Base-by-base conservation (phyloP, 2,113 vertebrate species). In the Thymallus thymallus region DNA sequence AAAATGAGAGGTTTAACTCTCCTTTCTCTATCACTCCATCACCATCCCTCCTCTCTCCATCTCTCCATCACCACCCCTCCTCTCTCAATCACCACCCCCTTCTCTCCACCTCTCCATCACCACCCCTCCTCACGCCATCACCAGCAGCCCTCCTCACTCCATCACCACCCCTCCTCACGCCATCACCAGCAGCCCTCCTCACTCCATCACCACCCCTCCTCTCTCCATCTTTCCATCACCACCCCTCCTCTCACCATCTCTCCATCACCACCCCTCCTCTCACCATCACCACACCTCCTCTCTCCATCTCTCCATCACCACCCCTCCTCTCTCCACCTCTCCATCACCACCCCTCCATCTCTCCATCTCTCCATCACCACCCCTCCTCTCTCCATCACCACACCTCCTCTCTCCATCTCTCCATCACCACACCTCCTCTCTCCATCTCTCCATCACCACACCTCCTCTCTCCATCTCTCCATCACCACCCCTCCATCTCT, bases 1-100 rank as follows among this genome's bases (percentile, higher is more conserved):
- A 48, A 67, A 66, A 66, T 79, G 74, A 86, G 14, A 80, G 67
- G 68, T 70, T 72, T 65, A 71, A 76, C 58, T 58, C 51, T 63
- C 61, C 64, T 20, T 12, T 30, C 32, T 32, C 22, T 9, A 29
- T 2, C 73, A 74, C 9, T 60, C 74, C 76, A 74, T 64, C 74
- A 70, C 46, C 68, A 73, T 18, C n/a, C 72, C 22, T 32, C 62
- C 68, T 64, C 70, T 72, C n/a, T 69, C 60, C 55, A 73, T 74
- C 58, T 6, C 30, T 32, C 30, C 30, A 6, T 32, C 30, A 32
- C 5, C 30, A 32, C 5, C 30, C 5, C 30, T 6, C 30, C 30
- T 32, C 30, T 32, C 30, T 32, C 30, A 4, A 1, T 32, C 30
- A 5, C 55, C n/a, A 16, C 30, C 30, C 30, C 30, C 30, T 5